Conservation (phyloP, 2,113 vertebrate genomes). For the Rhegmatorhina hoffmannsi region DNA sequence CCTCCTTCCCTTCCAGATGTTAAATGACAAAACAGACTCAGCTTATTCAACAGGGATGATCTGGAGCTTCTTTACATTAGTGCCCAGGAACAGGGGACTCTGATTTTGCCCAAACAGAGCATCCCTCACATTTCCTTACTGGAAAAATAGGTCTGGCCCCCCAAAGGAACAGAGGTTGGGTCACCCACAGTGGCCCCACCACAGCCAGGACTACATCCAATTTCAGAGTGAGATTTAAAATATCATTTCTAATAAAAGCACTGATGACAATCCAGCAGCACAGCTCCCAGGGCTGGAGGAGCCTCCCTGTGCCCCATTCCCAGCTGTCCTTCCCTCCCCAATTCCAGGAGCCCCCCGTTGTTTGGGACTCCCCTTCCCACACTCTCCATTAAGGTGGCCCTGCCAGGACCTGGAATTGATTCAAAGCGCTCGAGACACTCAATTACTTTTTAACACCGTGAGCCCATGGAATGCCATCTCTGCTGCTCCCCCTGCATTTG, state of each 20-base stretch:
- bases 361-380: slow-evolving; percentile 73
- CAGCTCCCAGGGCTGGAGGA: background rate
- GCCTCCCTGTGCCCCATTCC: background rate
- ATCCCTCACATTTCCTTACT: background rate
- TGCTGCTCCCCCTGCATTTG: slow-evolving; percentile 61
- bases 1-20: background rate
- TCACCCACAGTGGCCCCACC: background rate
- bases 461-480: slow-evolving; percentile 60
- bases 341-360: slow-evolving; percentile 64
- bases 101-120: background rate
- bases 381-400: slow-evolving; percentile 76
- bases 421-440: slow-evolving; percentile 75
- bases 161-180: background rate
- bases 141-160: background rate
- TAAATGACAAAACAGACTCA: background rate
- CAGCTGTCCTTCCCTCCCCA: slow-evolving; percentile 53
- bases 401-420: slow-evolving; percentile 74
- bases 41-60: background rate
- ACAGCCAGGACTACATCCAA: background rate
- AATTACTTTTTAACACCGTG: slow-evolving; percentile 74
- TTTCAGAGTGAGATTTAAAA: background rate
- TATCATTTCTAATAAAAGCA: slow-evolving; percentile 10
- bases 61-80: background rate
- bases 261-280: background rate
- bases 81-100: background rate